Evolutionary conservation across 2,113 vertebrate genomes (phyloP).

Genomic region (Oostethus manadensis): DNA sequence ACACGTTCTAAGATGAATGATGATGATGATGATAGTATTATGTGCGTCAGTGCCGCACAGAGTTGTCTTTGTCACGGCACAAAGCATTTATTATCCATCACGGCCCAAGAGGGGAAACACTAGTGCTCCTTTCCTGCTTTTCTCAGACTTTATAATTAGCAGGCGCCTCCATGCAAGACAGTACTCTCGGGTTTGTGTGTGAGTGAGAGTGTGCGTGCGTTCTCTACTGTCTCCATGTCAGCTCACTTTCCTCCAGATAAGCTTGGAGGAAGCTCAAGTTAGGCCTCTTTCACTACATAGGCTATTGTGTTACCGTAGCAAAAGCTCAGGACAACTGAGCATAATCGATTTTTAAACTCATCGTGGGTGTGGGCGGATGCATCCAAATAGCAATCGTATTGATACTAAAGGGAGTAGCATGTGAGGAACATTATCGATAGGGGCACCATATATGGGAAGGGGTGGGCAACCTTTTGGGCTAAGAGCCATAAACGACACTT

Average conservation of each 20-base stretch:
- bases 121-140: slow-evolving; percentile 44
- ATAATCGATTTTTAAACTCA: no score
- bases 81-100: slow-evolving; percentile 55
- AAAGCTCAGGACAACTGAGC: neutral
- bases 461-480: no score
- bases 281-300: neutral
- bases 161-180: slow-evolving; percentile 41
- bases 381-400: no score
- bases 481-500: no score
- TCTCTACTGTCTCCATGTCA: slow-evolving; percentile 8
- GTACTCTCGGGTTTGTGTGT: no score
- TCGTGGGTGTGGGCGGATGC: no score
- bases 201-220: no score
- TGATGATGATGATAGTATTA: slow-evolving; percentile 40
- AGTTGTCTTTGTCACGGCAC: slow-evolving; percentile 49
- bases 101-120: slow-evolving; percentile 30
- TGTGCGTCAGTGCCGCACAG: slow-evolving; percentile 39
- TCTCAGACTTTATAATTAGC: slow-evolving; percentile 54
- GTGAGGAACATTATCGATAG: no score
- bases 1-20: slow-evolving; percentile 26
- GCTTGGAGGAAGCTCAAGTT: neutral
- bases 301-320: neutral
- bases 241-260: slow-evolving; percentile 2
- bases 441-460: no score
- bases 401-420: no score